phyloP scores from a whole-genome alignment of 2,113 vertebrate genomes.

The Hydropotes inermis region DNA sequence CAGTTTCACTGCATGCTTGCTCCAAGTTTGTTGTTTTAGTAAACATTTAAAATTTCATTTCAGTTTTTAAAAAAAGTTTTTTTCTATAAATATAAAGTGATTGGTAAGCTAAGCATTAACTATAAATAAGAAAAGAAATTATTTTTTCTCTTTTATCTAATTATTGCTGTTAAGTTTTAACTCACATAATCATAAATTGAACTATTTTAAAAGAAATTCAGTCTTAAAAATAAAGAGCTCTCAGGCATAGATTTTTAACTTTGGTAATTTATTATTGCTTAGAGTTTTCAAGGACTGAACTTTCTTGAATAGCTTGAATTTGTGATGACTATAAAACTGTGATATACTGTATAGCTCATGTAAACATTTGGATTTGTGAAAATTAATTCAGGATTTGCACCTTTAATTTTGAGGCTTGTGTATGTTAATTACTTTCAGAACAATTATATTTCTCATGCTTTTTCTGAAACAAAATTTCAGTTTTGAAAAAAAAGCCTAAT shows the following conservation, averaged over 20 bases:
- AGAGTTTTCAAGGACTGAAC: background rate
- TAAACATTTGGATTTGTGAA: background rate
- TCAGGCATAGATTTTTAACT: conserved; percentile 29
- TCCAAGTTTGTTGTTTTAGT: conserved; percentile 16
- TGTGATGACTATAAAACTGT: background rate
- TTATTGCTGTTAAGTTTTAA: conserved; percentile 25
- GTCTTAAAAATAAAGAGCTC: conserved; percentile 1
- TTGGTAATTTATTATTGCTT: background rate
- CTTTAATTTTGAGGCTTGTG: background rate
- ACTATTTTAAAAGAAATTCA: background rate
- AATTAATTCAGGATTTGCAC: background rate
- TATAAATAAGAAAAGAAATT: conserved; percentile 6
- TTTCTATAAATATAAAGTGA: background rate
- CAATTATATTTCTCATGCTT: background rate
- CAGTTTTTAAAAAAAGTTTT: background rate
- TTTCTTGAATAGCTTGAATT: background rate
- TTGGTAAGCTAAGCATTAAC: background rate
- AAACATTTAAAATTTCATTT: conserved; percentile 6
- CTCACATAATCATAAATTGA: background rate
- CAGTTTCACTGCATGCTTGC: background rate
- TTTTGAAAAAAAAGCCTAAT: background rate
- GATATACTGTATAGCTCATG: background rate
- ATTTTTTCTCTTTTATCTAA: background rate
- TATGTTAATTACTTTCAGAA: conserved; percentile 29
- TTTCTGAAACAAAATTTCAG: background rate